These are phyloP conservation scores for Mya arenaria DNA, from an alignment of 1,140 invertebrate genomes.

Conservation along the genomic window DNA sequence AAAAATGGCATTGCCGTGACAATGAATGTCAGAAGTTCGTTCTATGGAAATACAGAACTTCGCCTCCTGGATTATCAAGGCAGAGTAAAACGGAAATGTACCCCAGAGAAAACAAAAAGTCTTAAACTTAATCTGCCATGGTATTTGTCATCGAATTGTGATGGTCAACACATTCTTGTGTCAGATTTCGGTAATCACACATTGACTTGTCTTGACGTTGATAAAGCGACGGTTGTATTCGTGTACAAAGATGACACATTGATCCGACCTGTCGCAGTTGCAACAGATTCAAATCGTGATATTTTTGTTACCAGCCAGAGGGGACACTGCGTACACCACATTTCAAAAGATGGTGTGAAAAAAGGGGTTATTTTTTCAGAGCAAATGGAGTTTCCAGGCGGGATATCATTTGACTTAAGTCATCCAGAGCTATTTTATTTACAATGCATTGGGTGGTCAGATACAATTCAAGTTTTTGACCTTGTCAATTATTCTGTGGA, in stretches of 20 bases:
- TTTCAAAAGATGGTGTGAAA: constrained; percentile 16
- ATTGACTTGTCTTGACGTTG: constrained; percentile 39
- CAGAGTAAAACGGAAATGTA: neutral
- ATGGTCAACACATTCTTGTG: constrained; percentile 21
- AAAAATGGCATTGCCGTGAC: constrained; percentile 34
- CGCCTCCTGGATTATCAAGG: constrained; percentile 31
- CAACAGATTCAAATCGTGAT: constrained; percentile 1
- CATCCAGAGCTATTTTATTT: constrained; percentile 19
- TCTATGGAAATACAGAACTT: constrained; percentile 18
- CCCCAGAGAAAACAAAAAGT: neutral
- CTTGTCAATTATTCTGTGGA: too few species aligned
- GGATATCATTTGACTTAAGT: constrained; percentile 20
- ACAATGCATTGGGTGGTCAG: constrained; percentile 50
- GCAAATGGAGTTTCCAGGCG: constrained; percentile 41
- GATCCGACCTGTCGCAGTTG: constrained; percentile 18
- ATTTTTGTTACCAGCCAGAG: constrained; percentile 41
- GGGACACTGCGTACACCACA: constrained; percentile 31
- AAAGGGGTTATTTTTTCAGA: constrained; percentile 28
- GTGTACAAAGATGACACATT: constrained; percentile 27
- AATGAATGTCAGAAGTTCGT: neutral
- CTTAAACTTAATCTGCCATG: constrained; percentile 42
- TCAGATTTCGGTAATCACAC: constrained; percentile 45
- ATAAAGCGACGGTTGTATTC: constrained; percentile 19
- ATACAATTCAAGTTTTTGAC: constrained; percentile 38
- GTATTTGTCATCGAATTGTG: constrained; percentile 24